Evolutionary conservation across 2,888 invertebrate genomes (phyloP).

Genomic region (Trissolcus japonicus): DNA sequence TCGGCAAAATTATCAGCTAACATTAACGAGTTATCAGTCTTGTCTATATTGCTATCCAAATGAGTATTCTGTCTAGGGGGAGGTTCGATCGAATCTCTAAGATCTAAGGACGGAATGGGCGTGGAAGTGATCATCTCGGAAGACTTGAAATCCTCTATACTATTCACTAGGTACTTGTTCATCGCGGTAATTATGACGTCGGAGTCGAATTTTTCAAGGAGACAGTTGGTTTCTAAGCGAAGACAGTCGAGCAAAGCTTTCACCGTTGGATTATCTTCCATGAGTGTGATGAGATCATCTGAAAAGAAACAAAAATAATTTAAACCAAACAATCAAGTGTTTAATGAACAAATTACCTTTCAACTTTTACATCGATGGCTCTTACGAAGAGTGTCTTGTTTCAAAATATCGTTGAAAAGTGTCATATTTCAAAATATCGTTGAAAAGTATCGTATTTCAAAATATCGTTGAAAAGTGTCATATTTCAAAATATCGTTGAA

Average conservation of each 20-base stretch:
- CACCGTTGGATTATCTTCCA: slow-evolving; percentile 60
- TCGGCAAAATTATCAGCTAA: neutral
- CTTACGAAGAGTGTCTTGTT: no score
- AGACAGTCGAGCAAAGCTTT: slow-evolving; percentile 66
- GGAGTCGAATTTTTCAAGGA: slow-evolving; percentile 60
- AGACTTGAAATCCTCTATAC: slow-evolving; percentile 12
- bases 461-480: no score
- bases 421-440: no score
- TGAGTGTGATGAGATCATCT: slow-evolving; percentile 20
- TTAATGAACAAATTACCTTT: slow-evolving; percentile 4
- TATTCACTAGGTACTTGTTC: neutral
- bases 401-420: no score
- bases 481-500: no score
- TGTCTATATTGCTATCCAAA: slow-evolving; percentile 8
- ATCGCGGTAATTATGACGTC: slow-evolving; percentile 1
- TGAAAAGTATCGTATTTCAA: no score
- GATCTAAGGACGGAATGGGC: slow-evolving; percentile 24
- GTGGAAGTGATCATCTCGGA: slow-evolving; percentile 32
- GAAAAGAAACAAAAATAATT: slow-evolving; percentile 21
- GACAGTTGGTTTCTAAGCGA: slow-evolving; percentile 64
- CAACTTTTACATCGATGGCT: no score
- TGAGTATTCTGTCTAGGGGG: slow-evolving; percentile 24
- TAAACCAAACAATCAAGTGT: no score
- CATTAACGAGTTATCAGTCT: slow-evolving; percentile 24
- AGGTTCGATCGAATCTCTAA: neutral